Evolutionary conservation across 2,113 vertebrate species (phyloP).

Genomic region (Scalopus aquaticus): DNA sequence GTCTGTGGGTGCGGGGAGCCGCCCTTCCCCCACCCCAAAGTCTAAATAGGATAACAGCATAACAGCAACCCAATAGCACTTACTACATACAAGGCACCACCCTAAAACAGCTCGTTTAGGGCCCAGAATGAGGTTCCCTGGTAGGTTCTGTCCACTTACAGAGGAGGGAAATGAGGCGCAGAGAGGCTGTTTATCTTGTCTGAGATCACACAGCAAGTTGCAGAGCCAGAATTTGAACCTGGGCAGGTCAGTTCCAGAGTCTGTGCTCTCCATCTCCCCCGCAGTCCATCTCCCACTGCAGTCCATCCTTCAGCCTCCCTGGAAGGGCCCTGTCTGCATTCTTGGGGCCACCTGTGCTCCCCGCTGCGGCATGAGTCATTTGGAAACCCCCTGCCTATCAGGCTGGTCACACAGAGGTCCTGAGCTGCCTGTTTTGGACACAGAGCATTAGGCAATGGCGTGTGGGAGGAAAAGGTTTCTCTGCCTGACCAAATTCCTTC

Average conservation of each 20-base stretch:
- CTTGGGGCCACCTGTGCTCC: neutral
- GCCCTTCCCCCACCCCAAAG: neutral
- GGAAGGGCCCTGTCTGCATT: neutral
- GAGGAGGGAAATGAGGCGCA: neutral
- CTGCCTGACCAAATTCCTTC: neutral
- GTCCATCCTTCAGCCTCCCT: neutral
- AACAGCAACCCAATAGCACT: too few relatives aligned
- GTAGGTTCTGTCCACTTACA: neutral
- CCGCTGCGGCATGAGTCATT: neutral
- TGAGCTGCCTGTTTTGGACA: neutral
- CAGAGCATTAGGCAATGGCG: neutral
- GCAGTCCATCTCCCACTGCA: fast-evolving
- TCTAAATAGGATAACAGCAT: too few relatives aligned
- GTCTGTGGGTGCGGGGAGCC: neutral
- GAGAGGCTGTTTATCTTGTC: neutral
- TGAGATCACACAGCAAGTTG: neutral
- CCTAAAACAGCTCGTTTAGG: neutral
- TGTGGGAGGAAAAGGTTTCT: neutral
- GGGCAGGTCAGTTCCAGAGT: neutral
- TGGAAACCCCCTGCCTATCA: neutral
- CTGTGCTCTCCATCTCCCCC: fast-evolving
- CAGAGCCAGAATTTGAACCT: neutral
- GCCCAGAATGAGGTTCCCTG: neutral
- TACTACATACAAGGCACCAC: neutral
- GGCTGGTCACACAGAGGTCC: neutral